Evolutionary conservation across 2,888 invertebrate genomes (phyloP), one percentile per base, ranked within the genome.

Genomic region (Listrodromus nycthemerus): DNA sequence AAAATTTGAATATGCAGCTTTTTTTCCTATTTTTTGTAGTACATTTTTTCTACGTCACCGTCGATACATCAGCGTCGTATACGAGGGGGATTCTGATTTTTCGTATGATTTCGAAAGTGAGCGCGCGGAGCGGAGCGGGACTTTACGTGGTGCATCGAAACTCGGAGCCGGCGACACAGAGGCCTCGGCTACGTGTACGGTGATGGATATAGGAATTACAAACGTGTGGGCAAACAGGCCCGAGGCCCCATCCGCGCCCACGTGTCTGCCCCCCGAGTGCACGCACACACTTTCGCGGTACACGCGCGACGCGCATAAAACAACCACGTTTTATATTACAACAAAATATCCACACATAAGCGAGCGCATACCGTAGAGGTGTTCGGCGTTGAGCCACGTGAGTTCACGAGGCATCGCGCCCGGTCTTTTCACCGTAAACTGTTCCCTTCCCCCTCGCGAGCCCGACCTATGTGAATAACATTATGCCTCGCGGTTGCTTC

Each of bases 181-280:
- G 24, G 55, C 21, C 21, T 61, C 61, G 61, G 21, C 8, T 37
- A 48, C 21, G 27, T 33, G 37, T 61, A 48, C 21, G 50, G 58
- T 65, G 55, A 80, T 77, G 74, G 63, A 80, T 61, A 69, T 65
- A 69, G 58, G 61, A 81, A 86, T 87, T 86, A 85, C 83, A 70
- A 87, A 87, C 83, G 91, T 90, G 91, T 91, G 91, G 91, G 90
- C 91, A 91, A 91, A 91, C 91, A 90, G 88, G 91, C 89, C 91
- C 75, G 81, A 75, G 87, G 89, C 87, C 76, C 81, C 85, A 85
- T 88, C 90, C 88, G 85, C 81, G 81, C 90, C 91, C 89, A 91
- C 91, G 88, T 89, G 87, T 86, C 81, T 84, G 83, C 75, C 65
- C 70, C 70, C 50, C 58, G 80, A 73, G 76, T 48, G 21, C 30